phyloP scores from a whole-genome alignment of 2,797 vertebrate species.

The Crocodylus rhombifer region DNA sequence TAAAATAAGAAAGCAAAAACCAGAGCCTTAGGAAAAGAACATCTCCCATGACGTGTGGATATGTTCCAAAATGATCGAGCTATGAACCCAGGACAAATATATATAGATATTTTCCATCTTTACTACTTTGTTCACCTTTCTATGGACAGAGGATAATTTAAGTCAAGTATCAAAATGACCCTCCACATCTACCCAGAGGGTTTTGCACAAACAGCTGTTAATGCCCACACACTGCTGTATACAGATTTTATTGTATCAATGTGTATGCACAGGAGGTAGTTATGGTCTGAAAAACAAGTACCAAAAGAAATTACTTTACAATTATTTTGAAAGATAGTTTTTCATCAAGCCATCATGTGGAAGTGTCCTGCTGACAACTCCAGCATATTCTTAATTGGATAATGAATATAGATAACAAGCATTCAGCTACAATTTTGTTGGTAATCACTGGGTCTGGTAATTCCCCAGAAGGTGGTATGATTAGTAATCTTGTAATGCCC shows the following conservation, averaged over 20 bases:
- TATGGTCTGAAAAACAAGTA: constrained; percentile 37
- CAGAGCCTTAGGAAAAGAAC: not conserved
- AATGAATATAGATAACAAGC: constrained; percentile 57
- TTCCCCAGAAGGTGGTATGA: constrained; percentile 69
- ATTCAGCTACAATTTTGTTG: constrained; percentile 33
- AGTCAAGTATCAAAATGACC: not conserved
- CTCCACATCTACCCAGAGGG: not conserved
- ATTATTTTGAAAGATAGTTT: constrained; percentile 19
- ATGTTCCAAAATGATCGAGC: not conserved
- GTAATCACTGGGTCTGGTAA: constrained; percentile 59
- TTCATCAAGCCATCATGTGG: constrained; percentile 35
- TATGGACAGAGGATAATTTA: no score
- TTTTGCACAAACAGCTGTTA: not conserved
- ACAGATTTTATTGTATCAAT: constrained; percentile 27
- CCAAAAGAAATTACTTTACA: constrained; percentile 54
- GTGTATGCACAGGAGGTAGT: not conserved
- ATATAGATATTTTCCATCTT: no score
- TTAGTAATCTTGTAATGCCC: constrained; percentile 55
- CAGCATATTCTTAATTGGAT: constrained; percentile 69
- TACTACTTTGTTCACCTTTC: no score
- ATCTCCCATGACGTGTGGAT: fast-evolving
- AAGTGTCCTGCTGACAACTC: constrained; percentile 64
- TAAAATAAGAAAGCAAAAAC: not conserved
- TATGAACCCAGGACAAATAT: not conserved
- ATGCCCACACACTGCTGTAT: not conserved